A percentile compares a stretch with the other conserved stretches of the same genome.
phyloP scores from a whole-genome alignment of 2,888 invertebrate genomes.

The Drosophila fungiperda region DNA sequence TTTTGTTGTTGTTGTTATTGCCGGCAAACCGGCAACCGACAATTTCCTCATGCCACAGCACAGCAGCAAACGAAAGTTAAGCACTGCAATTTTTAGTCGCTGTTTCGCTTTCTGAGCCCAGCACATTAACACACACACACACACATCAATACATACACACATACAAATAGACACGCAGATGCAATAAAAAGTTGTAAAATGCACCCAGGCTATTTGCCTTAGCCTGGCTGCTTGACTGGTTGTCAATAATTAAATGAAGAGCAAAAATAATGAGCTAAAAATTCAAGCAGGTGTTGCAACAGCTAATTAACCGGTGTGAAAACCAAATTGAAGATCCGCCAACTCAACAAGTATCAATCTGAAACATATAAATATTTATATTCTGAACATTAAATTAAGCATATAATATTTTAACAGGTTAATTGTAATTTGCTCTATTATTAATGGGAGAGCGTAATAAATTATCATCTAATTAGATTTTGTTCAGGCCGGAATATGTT shows the following conservation, averaged over 20 bases:
- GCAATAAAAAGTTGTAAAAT: slow-evolving; percentile 50
- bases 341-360: not conserved
- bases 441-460: not conserved
- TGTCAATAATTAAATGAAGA: slow-evolving; percentile 65
- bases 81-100: slow-evolving; percentile 67
- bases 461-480: not conserved
- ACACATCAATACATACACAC: slow-evolving; percentile 14
- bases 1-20: slow-evolving; percentile 7
- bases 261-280: slow-evolving; percentile 41
- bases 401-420: not conserved
- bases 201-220: slow-evolving; percentile 31
- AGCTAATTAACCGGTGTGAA: slow-evolving; percentile 50
- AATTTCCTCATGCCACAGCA: slow-evolving; percentile 66
- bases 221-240: slow-evolving; percentile 40
- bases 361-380: not conserved
- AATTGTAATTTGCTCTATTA: not conserved
- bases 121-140: slow-evolving; percentile 49
- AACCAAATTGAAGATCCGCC: slow-evolving; percentile 23
- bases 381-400: not conserved
- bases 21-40: slow-evolving; percentile 29
- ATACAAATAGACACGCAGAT: slow-evolving; percentile 45
- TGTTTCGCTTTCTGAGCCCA: slow-evolving; percentile 79
- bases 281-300: slow-evolving; percentile 58
- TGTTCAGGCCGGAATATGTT: not conserved
- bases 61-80: slow-evolving; percentile 68